Evolutionary conservation across 2,797 vertebrate species (phyloP).

Genomic region (Philypnodon macrostomus): DNA sequence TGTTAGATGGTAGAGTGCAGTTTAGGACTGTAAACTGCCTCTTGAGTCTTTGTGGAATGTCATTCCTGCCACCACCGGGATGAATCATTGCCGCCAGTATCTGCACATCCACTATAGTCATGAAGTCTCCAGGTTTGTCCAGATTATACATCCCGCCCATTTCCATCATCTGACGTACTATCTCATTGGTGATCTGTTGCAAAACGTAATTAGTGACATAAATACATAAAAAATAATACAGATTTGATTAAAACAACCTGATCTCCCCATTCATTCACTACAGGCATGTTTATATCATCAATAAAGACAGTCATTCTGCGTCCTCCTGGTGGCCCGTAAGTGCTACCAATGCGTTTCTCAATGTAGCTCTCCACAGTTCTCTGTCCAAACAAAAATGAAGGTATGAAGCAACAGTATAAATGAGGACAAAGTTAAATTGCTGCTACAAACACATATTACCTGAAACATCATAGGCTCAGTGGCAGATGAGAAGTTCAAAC

Average conservation of each 20-base stretch:
- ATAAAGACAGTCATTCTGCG: conserved; percentile 96
- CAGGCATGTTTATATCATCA: conserved; percentile 97
- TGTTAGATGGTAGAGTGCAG: conserved; percentile 90
- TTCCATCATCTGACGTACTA: conserved; percentile 94
- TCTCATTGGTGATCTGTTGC: conserved; percentile 92
- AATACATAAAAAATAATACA: not conserved
- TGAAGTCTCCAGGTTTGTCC: conserved; percentile 96
- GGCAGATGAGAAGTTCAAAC: conserved; percentile 94
- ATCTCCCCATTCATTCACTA: conserved; percentile 97
- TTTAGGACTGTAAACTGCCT: conserved; percentile 95
- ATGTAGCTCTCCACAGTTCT: conserved; percentile 91
- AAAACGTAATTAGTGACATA: not conserved
- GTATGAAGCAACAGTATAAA: not conserved
- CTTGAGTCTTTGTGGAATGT: conserved; percentile 95
- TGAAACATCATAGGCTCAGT: conserved; percentile 96
- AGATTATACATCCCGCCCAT: conserved; percentile 92
- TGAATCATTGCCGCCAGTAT: conserved; percentile 97
- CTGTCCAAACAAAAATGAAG: conserved; percentile 56
- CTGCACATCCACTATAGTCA: conserved; percentile 89
- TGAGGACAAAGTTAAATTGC: not conserved
- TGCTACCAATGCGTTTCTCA: conserved; percentile 93
- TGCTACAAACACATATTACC: conserved; percentile 64
- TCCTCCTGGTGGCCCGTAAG: conserved; percentile 90
- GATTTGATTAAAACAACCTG: conserved; percentile 77
- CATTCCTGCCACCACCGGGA: conserved; percentile 94